Base-by-base conservation (phyloP, 2,888 invertebrate genomes). In the Caenorhabditis zanzibari region DNA sequence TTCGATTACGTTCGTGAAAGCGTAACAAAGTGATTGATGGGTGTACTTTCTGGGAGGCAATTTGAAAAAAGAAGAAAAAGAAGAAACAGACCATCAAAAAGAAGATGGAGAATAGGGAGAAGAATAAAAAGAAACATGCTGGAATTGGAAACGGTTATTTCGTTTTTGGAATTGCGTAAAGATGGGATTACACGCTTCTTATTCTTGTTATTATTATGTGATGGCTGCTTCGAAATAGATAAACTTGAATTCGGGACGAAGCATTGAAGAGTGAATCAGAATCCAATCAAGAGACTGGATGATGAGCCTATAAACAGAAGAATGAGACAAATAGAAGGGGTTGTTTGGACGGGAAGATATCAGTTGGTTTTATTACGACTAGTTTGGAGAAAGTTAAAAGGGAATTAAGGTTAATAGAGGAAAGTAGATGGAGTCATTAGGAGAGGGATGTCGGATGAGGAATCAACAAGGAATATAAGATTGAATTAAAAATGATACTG, bases 1-100 rank as follows among this genome's bases (percentile, higher is more conserved):
- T 66, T 68, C 56, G 75, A 75, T 76, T 68, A 76, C 76, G 76
- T 76, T 76, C 76, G 68, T 52, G 76, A 76, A 76, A 76, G 76
- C 76, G 76, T 76, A 76, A 76, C 76, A 76, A 76, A 68, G 68
- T 76, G 76, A 76, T 76, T 68, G 68, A 68, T 76, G 52, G 47
- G 59, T 68, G 76, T 76, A 76, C 76, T 76, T 76, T 76, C 58
- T 44, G 44, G 44, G 56, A 58, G 66, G 66, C 41, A 63, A 26
- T 47, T 26, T 26, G 22, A 49, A 66, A 49, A 49, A n/a, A n/a
- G n/a, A 64, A 49, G 49, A 63, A 59, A 35, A 10, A 38, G 41
- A 49, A 35, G 52, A 64, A 38, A 61, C 14, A 41, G 56, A 44
- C 49, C 58, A 71, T 59, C 16, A 69, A 56, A 66, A n/a, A n/a